Evolutionary conservation across 1,140 invertebrate genomes (phyloP), one percentile per base, ranked within the genome.

Genomic region (Dendrolimus punctatus): DNA sequence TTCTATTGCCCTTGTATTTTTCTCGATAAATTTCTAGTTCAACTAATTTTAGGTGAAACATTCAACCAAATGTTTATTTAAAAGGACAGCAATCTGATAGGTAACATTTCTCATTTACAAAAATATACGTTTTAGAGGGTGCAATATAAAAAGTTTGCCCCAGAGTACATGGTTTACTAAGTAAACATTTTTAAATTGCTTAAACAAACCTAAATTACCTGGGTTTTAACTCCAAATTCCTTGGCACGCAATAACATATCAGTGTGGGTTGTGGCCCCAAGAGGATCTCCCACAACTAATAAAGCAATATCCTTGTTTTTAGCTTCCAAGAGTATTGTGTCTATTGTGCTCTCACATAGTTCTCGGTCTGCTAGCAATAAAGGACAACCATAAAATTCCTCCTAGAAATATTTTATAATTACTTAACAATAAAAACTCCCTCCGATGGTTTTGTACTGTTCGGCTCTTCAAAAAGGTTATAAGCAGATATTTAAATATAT

Each of bases 241-340:
- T 92, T 92, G 40, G 98, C 97, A 76, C 98, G 88, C 40, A 99
- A 79, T 46, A 99, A 89, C 59, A 99, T 90, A 82, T 99, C 98
- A 37, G 95, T 95, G 75, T 99, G 99, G 6, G 98, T 99, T 7
- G 99, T 99, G 6, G 99, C 99, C 39, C 95, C 93, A 70, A 96
- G 92, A 2, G 95, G 95, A 87, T 97, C 95, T 5, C 98, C 98
- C 51, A 99, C 96, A 8, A 99, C 97, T 44, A 99, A 85, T 55
- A 99, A 91, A 7, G 95, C 97, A 55, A 99, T 91, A 81, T 99
- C 93, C 59, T 91, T 85, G 5, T 88, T 85, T 40, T 91, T 87
- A 3, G 96, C 92, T 60, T 93, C 91, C 44, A 91, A 83, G 10
- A 99, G 86, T 66, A 99, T 95, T 56, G 93, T 90, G 87, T 97